Evolutionary conservation across 2,888 invertebrate genomes (phyloP).

Genomic region (Aproaerema taeniolella): DNA sequence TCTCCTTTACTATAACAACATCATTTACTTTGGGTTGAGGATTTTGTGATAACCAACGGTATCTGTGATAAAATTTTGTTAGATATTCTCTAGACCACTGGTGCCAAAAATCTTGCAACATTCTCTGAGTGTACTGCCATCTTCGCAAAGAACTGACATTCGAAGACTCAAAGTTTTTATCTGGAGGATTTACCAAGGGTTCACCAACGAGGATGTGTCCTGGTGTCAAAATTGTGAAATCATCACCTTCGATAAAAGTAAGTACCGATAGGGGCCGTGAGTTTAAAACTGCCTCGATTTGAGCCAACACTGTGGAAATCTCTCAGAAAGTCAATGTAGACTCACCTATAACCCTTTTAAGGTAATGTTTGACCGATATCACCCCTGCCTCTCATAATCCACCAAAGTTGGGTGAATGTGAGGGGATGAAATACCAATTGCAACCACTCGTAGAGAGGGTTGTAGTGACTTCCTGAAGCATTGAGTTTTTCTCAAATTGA

Average conservation of each 20-base stretch:
- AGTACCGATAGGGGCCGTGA: not conserved
- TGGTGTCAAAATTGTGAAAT: too few species aligned
- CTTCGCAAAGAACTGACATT: not conserved
- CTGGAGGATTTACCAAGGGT: not conserved
- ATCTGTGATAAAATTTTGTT: not conserved
- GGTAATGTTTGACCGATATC: not conserved
- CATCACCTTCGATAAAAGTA: not conserved
- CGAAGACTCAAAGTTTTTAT: too few species aligned
- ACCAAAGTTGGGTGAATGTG: slow-evolving; percentile 20
- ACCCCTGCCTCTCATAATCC: slow-evolving; percentile 16
- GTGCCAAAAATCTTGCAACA: slow-evolving; percentile 4
- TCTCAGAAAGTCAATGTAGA: not conserved
- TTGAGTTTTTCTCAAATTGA: too few species aligned
- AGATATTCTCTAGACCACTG: not conserved
- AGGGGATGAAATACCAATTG: slow-evolving; percentile 18
- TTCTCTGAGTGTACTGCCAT: not conserved
- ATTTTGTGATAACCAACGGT: not conserved
- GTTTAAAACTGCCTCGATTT: not conserved
- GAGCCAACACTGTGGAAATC: not conserved
- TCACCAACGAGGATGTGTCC: not conserved
- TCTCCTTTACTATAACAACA: not conserved
- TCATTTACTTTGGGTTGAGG: not conserved
- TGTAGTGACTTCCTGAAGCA: too few species aligned
- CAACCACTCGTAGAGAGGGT: too few species aligned
- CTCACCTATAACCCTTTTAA: not conserved